phyloP scores from a whole-genome alignment of 1,140 invertebrate species.

The Homarus americanus region DNA sequence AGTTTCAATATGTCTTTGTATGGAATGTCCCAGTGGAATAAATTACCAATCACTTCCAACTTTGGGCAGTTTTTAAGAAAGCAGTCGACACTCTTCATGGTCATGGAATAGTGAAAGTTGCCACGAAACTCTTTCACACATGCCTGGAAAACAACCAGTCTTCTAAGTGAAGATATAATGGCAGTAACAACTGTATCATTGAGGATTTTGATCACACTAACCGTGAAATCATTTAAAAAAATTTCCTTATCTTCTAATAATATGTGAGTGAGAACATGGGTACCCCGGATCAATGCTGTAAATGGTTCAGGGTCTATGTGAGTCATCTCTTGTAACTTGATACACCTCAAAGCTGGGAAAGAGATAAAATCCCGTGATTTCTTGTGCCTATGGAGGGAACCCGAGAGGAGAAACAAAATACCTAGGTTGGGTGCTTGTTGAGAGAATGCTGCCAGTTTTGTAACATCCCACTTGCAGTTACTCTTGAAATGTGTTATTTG shows the following conservation, averaged over 20 bases:
- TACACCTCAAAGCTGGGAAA: background rate
- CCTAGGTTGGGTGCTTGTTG: background rate
- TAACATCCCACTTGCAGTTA: background rate
- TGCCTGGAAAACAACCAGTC: background rate
- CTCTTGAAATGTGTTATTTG: background rate
- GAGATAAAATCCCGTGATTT: background rate
- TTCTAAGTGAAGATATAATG: background rate
- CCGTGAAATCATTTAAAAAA: background rate
- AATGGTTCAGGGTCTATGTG: background rate
- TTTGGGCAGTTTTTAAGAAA: constrained; percentile 5
- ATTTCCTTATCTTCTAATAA: background rate
- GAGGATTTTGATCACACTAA: background rate
- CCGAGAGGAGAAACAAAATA: background rate
- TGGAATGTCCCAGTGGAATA: constrained; percentile 10
- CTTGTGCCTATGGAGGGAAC: background rate
- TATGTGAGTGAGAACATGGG: constrained; percentile 1
- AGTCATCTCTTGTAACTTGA: background rate
- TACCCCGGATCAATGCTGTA: background rate
- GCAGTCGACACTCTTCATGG: constrained; percentile 4
- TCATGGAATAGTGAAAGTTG: background rate
- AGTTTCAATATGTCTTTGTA: background rate
- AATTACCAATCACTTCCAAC: background rate
- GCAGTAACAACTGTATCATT: background rate
- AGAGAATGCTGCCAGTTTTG: background rate
- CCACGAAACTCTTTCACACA: background rate